Base-by-base conservation (phyloP, 2,888 invertebrate species). In the Patella ulyssiponensis region DNA sequence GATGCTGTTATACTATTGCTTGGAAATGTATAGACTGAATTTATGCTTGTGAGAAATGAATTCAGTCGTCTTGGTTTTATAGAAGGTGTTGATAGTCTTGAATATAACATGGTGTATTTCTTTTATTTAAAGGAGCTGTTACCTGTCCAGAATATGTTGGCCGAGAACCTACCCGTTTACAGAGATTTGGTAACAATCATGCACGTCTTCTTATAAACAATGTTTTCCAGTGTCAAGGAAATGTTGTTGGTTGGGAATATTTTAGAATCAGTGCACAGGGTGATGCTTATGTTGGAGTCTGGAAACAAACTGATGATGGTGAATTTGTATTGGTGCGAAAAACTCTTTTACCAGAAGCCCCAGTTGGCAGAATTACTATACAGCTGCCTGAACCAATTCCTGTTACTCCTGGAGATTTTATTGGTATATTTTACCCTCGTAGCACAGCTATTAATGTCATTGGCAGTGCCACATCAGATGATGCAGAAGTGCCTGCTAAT, bases 161-260 rank as follows among this genome's bases (percentile, higher is more conserved):
- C 11, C 86, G 88, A 12, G 80, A 84, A 17, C 88, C 88, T 0
- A 79, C 80, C 20, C 53, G 70, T 7, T 81, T 90, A 20, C 87
- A 89, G 1, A 77, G 86, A 14, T 81, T 81, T 14, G 88, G 87
- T 15, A 84, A 85, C 78, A 89, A 87, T 77, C 81, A 84, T 77
- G 90, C 89, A 54, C 87, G 86, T 78, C 84, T 91, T 5, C 87
- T 91, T 81, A 80, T 90, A 73, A 88, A 87, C 84, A 89, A 89
- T 78, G 83, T 85, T n/a, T 90, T 91, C 81, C 85, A 86, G 1
- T 91, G 91, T 77, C 83, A 86, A 23, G 90, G 90, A 20, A 85
- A 79, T 76, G 84, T 91, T 17, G 79, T 81, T 1, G 83, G 83
- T 11, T 88, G 90, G 86, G 84, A 85, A 23, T 90, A 88, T 80